Percentiles rank a stretch among this genome's conserved stretches.
Evolutionary conservation across 1,140 invertebrate species (phyloP).

Genomic region (Nomia melanderi): DNA sequence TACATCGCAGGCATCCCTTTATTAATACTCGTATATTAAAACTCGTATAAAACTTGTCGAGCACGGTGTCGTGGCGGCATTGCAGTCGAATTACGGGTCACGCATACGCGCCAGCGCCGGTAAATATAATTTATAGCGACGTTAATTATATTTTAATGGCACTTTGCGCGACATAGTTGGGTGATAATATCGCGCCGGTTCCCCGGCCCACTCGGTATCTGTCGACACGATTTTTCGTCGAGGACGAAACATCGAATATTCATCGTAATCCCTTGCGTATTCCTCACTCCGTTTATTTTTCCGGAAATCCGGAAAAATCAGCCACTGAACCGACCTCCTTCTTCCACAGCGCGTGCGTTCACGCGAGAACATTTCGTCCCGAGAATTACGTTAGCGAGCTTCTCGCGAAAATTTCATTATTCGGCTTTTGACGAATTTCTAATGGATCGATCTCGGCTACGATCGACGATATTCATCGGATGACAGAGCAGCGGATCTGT

Average conservation of each 20-base stretch:
- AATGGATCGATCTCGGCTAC: too few relatives aligned
- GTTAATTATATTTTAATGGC: slow-evolving; percentile 51
- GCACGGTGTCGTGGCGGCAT: not conserved
- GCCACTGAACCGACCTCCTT: too few relatives aligned
- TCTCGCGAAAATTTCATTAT: slow-evolving; percentile 26
- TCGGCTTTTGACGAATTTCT: slow-evolving; percentile 20
- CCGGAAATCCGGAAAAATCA: slow-evolving; percentile 4
- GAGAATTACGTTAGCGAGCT: slow-evolving; percentile 10
- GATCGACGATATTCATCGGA: too few relatives aligned
- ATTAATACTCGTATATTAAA: slow-evolving; percentile 48
- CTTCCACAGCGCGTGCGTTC: too few relatives aligned
- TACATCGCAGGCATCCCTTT: slow-evolving; percentile 20
- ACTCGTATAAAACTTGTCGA: slow-evolving; percentile 28
- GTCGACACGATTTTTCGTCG: slow-evolving; percentile 5
- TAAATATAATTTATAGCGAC: slow-evolving; percentile 49
- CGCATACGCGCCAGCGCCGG: slow-evolving; percentile 20
- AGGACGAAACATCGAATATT: slow-evolving; percentile 21
- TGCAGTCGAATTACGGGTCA: slow-evolving; percentile 34
- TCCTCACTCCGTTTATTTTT: not conserved
- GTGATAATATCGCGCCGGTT: slow-evolving; percentile 21
- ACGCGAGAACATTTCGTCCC: too few relatives aligned
- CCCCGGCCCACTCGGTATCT: not conserved
- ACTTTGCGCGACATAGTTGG: slow-evolving; percentile 28
- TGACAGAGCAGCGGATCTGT: too few relatives aligned
- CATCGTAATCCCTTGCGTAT: not conserved